Conservation (phyloP, 2,113 vertebrate species). For the Tichodroma muraria region DNA sequence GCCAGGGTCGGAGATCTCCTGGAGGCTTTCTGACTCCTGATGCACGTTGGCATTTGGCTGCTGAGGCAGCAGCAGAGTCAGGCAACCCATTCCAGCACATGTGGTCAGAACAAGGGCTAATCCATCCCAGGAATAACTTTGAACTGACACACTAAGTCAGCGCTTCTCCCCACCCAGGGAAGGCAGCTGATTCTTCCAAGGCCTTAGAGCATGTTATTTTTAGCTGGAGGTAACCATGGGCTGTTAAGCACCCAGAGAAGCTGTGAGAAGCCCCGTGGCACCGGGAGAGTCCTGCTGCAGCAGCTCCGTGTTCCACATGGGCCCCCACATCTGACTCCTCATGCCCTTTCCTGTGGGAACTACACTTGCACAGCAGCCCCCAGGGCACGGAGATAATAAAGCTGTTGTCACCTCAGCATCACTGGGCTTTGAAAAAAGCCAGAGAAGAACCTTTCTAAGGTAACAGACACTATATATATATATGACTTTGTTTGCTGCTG, state of each 20-base stretch:
- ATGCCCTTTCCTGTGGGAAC: neutral
- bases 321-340: neutral
- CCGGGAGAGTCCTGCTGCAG: neutral
- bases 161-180: neutral
- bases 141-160: conserved; percentile 12
- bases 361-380: neutral
- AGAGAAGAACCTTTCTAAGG: neutral
- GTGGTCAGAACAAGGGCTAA: neutral
- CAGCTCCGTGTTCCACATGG: neutral
- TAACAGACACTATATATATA: neutral
- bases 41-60: neutral
- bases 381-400: neutral
- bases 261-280: neutral
- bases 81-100: neutral
- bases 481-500: neutral
- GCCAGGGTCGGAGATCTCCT: neutral
- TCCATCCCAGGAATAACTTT: neutral
- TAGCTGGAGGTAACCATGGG: neutral
- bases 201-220: neutral
- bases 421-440: neutral
- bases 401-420: neutral
- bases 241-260: neutral
- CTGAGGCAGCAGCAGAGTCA: neutral
- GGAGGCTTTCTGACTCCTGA: neutral
- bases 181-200: neutral